phyloP scores from a whole-genome alignment of 2,888 invertebrate genomes.

The Euplexia lucipara region DNA sequence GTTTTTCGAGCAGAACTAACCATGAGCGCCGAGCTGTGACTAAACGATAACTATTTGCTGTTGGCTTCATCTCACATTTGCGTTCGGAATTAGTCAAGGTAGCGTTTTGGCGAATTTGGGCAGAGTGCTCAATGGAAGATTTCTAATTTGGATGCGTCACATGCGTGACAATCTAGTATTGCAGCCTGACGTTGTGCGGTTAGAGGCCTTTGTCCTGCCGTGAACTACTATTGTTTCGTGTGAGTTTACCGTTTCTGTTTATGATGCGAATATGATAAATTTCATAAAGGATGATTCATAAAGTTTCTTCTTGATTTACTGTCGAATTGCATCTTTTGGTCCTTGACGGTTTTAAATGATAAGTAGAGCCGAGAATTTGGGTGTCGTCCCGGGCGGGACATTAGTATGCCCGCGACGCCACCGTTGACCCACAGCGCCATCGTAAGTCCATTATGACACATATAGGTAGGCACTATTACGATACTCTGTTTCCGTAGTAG shows the following conservation, averaged over 20 bases:
- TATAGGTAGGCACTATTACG: constrained; percentile 9
- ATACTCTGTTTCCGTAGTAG: constrained; percentile 40
- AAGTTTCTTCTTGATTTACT: not conserved
- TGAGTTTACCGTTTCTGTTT: constrained; percentile 2
- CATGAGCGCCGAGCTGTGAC: constrained; percentile 42
- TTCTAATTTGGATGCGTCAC: constrained; percentile 12
- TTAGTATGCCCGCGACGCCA: constrained; percentile 35
- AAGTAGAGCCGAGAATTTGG: constrained; percentile 14
- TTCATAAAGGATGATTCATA: not conserved
- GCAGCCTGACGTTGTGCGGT: not conserved
- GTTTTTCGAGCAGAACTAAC: constrained; percentile 52
- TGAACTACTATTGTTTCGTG: constrained; percentile 4
- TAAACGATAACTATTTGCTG: constrained; percentile 56
- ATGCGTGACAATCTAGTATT: constrained; percentile 6
- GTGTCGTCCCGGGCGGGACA: constrained; percentile 12
- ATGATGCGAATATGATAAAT: not conserved
- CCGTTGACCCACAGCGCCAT: constrained; percentile 22
- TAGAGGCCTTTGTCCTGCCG: constrained; percentile 1
- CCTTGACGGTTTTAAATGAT: constrained; percentile 1
- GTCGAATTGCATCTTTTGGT: not conserved
- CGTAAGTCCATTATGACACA: constrained; percentile 14
- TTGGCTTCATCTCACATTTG: constrained; percentile 50
- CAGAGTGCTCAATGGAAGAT: constrained; percentile 12
- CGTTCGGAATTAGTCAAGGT: constrained; percentile 38
- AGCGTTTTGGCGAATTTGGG: constrained; percentile 30